Base-by-base conservation (phyloP, 1,140 invertebrate species). In the Telenomus remus region DNA sequence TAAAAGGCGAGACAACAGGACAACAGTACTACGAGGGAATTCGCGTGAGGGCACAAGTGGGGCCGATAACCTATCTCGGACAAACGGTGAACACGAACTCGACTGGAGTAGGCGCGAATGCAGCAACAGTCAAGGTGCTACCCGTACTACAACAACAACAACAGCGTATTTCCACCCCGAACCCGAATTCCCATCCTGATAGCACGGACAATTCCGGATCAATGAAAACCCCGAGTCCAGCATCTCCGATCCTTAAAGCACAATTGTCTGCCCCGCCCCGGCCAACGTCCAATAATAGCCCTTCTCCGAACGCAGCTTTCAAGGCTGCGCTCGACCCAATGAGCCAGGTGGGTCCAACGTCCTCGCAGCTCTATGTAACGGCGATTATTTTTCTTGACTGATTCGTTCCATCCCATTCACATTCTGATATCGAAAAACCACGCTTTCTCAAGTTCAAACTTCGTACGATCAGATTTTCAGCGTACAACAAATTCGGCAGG, bases 11-110 rank as follows among this genome's bases (percentile, higher is more conserved):
- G 1, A 91, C 90, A 13, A 88, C 87, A 1, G 90, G 90, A 19
- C 90, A 91, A 71, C 88, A 89, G 16, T 92, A 91, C 82, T 95
- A 95, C 81, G 91, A 95, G 73, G 93, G 93, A 35, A 94, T 95
- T 66, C 89, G 92, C 74, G 89, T 93, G 78, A 91, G 92, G 63
- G 89, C 91, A 11, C 90, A 89, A 79, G 44, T 75, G 6, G 66
- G 48, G 1, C 42, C 68, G 13, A 37, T 80, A 8, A 63, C 76
- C 15, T 79, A 79, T 39, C 65, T 66, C 12, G 57, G 68, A 19
- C 76, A 78, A 70, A 57, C 61, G 10, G 53, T 78, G 2, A 77
- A 60, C 57, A 16, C 57, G 16, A 37, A 27, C 12, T 57, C 63
- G 33, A 76, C 42, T 16, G 49, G 51, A 33, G 55, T 54, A 70